phyloP scores from a whole-genome alignment of 2,113 vertebrate genomes.

The Sclerurus mexicanus region DNA sequence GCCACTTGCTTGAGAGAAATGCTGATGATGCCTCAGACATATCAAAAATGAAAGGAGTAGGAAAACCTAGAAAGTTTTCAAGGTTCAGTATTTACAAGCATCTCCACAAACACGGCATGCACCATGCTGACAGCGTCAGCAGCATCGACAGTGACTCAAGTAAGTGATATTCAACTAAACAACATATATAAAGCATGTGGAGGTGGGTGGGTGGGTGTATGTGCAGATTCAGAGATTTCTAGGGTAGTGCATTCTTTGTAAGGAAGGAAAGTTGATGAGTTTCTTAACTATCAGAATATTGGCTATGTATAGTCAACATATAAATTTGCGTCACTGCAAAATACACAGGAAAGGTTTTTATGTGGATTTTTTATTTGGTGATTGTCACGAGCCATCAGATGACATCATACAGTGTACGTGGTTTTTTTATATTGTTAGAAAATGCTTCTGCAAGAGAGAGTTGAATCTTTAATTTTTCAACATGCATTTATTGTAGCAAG shows the following conservation, averaged over 20 bases:
- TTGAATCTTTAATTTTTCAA: neutral
- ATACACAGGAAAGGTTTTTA: neutral
- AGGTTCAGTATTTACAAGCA: conserved; percentile 85
- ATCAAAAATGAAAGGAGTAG: conserved; percentile 82
- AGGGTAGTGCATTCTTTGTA: neutral
- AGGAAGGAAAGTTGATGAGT: neutral
- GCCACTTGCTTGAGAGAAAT: neutral
- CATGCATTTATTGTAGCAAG: neutral
- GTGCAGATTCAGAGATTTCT: neutral
- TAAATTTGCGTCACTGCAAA: neutral
- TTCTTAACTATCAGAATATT: neutral
- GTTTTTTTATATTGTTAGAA: neutral
- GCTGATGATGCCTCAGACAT: conserved; percentile 69
- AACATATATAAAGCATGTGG: neutral
- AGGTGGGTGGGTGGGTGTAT: neutral
- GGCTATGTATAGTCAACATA: neutral
- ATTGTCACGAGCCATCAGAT: neutral
- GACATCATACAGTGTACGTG: accelerated
- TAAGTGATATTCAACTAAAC: conserved; percentile 63
- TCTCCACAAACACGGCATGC: conserved; percentile 83
- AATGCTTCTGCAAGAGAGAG: neutral
- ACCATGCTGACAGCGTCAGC: conserved; percentile 82
- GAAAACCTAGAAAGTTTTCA: conserved; percentile 76
- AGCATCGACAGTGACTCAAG: conserved; percentile 86
- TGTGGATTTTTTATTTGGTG: neutral